Base-by-base conservation (phyloP, 2,797 vertebrate species). In the Cirrhinus molitorella region DNA sequence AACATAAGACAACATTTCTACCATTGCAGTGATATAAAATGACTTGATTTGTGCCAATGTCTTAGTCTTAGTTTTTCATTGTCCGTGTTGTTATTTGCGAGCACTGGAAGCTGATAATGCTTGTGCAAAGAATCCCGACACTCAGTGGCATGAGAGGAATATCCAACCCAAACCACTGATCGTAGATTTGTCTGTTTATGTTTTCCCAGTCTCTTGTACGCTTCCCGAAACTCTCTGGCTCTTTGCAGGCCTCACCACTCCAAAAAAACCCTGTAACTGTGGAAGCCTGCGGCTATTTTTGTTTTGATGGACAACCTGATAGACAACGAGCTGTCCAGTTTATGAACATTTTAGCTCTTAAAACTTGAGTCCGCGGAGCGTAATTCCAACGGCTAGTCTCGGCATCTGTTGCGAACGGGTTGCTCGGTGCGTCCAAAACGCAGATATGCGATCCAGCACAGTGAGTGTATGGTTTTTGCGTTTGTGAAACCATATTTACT, bases 401-500 rank as follows among this genome's bases (percentile, higher is more conserved):
- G 47, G 34, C 37, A 66, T 79, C 73, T 25, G 14, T 73, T 47
- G 53, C 75, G 34, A 79, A 49, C 25, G 23, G 49, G 31, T 34
- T 51, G 76, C 57, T 65, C 21, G 17, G 43, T 43, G 40, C 53
- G 55, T 76, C 14, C 84, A 82, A 82, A 76, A 74, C 83, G 47
- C 67, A 21, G 63, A 91, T 91, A 92, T 85, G 90, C 78, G 88
- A 90, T 87, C 85, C 88, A 89, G 86, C 74, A 90, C 87, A 83
- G 65, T n/a, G 81, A 85, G 80, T 86, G 84, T 40, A 74, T 75
- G 87, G 83, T 87, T 92, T 90, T 88, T 84, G 85, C 84, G 84
- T 81, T 84, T 90, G 82, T 86, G 25, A 84, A 89, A 88, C 83
- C 70, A 71, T 86, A 89, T 92, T 92, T 90, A 81, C 83, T 63